Base-by-base conservation (phyloP, 2,113 vertebrate species). In the Amphilophus citrinellus region DNA sequence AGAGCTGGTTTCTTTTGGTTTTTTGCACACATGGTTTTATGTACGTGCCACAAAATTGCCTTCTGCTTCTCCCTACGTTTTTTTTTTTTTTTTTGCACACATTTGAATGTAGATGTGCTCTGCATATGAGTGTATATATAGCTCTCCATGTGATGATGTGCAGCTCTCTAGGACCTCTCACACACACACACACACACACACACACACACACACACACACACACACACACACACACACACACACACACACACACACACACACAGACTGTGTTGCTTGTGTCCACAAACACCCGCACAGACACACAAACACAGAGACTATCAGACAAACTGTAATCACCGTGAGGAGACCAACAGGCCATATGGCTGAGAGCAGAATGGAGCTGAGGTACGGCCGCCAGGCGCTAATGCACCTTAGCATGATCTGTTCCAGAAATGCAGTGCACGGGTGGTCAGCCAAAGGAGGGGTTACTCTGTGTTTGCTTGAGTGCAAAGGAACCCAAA, bases 231-330 rank as follows among this genome's bases (percentile, higher is more conserved):
- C 94, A 88, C 93, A 90, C 91, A 79, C 85, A 83, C 79, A 76
- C 22, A 85, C 61, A 27, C 82, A 50, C 61, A 79, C 71, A 42
- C 60, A 81, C 79, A 53, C 59, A 42, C 18, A 81, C 61, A 76
- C 79, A 77, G 2, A 2, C 81, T 57, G 80, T 63, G 2, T 83
- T 80, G 71, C 80, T 88, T 84, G 82, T 83, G 75, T 90, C 84
- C 76, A 92, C 91, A 94, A 90, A 93, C 87, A 92, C 53, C 10
- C 1, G 37, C 58, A 44, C 63, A 84, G 79, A 86, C 81, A 92
- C 85, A 90, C 89, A 93, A 84, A 94, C 90, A 95, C 87, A 88
- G 42, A 77, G 80, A 60, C 73, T n/a, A 93, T 91, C 84, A 65
- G 85, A 92, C 85, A 92, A 92, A 90, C 87, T 84, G 88, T 62